Base-by-base conservation (phyloP, 2,888 invertebrate species). In the Xestoiulus laeticollis region DNA sequence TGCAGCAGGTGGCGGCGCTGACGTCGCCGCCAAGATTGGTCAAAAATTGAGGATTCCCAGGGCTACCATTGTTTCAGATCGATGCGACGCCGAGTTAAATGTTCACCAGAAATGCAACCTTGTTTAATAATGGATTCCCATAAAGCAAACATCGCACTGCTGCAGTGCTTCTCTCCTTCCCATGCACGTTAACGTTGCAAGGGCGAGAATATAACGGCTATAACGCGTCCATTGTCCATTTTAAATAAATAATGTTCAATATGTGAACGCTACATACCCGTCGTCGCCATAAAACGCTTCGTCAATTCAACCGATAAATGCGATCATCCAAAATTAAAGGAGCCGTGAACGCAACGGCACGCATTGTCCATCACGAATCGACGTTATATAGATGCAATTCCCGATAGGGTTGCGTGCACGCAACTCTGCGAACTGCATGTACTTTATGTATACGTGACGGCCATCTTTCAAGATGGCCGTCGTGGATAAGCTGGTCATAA, bases 1-100 rank as follows among this genome's bases (percentile, higher is more conserved):
- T 59, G 59, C 59, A 59, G 59, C 59, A 59, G 59, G 59, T 59
- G 59, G 59, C 59, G 59, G 59, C 59, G 59, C 59, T 59, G 59
- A n/a, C 59, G 6, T 59, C 59, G 59, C 19, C 59, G n/a, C 59
- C 59, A 59, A 59, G 59, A 59, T 59, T 59, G 59, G 59, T 59
- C 59, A 59, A 59, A 59, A 59, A 59, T 59, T 59, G 59, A 59
- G 59, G 59, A 59, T 59, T 59, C 59, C 59, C 59, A 59, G 59
- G 59, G 59, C 19, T 59, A 59, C 59, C 59, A 59, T 59, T 59
- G 59, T n/a, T 19, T n/a, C n/a, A n/a, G 59, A 59, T 59, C 59
- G 59, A 59, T 59, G 59, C 59, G 59, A 59, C 59, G 59, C 59
- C 59, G 59, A 59, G 59, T 59, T 59, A 59, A 59, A 59, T n/a